Evolutionary conservation across 2,888 invertebrate genomes (phyloP).

Genomic region (Carterocephalus palaemon): DNA sequence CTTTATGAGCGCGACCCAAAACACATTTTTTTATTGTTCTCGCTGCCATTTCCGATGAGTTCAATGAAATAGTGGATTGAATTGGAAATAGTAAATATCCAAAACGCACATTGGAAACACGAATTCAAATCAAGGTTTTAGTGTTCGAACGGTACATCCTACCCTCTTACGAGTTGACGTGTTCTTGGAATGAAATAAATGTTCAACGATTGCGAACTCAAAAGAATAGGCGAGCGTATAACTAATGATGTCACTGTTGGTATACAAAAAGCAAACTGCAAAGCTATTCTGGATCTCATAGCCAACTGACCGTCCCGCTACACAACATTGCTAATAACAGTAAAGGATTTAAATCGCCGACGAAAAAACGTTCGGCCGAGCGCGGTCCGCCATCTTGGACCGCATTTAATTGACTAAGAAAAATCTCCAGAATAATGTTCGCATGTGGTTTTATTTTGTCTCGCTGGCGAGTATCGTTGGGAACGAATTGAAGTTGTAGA

Average conservation of each 20-base stretch:
- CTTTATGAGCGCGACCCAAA: constrained; percentile 52
- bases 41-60: constrained; percentile 40
- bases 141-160: constrained; percentile 11
- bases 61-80: constrained; percentile 40
- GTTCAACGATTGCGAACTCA: constrained; percentile 4
- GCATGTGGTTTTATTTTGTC: constrained; percentile 45
- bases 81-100: constrained; percentile 30
- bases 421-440: constrained; percentile 41
- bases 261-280: constrained; percentile 20
- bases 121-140: constrained; percentile 4
- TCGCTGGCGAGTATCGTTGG: constrained; percentile 37
- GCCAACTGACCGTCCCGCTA: constrained; percentile 27
- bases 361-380: constrained; percentile 42
- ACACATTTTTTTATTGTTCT: constrained; percentile 45
- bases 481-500: constrained; percentile 38
- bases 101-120: constrained; percentile 24
- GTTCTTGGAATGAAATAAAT: constrained; percentile 13
- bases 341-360: constrained; percentile 51
- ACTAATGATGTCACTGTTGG: constrained; percentile 19
- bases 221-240: neutral
- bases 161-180: neutral
- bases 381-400: constrained; percentile 49
- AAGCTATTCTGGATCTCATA: constrained; percentile 21
- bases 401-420: constrained; percentile 70
- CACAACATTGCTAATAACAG: constrained; percentile 50